Base-by-base conservation (phyloP, 1,140 invertebrate genomes). In the Hydropsyche tenuis region DNA sequence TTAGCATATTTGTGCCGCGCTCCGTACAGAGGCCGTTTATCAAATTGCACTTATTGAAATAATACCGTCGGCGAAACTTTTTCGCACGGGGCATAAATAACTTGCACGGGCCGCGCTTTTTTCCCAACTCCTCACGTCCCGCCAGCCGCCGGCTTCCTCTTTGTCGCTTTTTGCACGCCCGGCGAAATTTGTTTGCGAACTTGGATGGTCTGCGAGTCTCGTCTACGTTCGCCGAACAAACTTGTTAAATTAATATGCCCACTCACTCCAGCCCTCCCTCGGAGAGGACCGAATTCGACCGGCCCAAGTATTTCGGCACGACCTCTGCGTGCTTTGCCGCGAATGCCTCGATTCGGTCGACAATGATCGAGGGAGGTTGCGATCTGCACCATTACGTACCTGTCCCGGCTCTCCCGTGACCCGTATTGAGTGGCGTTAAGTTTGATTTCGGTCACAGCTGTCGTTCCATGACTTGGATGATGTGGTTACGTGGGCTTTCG, bases 181-280 rank as follows among this genome's bases (percentile, higher is more conserved):
- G 45, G 45, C 45, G 11, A 68, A 68, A 48, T 68, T 68, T 68
- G 65, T 68, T 68, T 22, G 37, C 45, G 22, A 68, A 68, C 37
- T 68, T 66, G 37, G 25, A 6, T 45, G 64, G 64, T 66, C n/a
- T n/a, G n/a, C 22, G 51, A 53, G 51, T 20, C 51, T 53, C 51
- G 51, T 53, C 20, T 25, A 25, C 22, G 65, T 48, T 48, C 4
- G 20, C 46, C n/a, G 9, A 22, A 25, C 72, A 53, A 73, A 73
- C 62, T 73, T 66, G 63, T 53, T 73, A 66, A 73, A 73, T 73
- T 73, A 73, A 66, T 73, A 66, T 66, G 23, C 63, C 27, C 11
- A 22, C 43, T 53, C 63, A 25, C 27, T 66, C 43, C 27, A 23
- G 2, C 37, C 45, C 20, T 20, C 9, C 45, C 23, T 27, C 30